Evolutionary conservation across 2,888 invertebrate genomes (phyloP), one percentile per base, ranked within the genome.

Genomic region (Hypomecis punctinalis): DNA sequence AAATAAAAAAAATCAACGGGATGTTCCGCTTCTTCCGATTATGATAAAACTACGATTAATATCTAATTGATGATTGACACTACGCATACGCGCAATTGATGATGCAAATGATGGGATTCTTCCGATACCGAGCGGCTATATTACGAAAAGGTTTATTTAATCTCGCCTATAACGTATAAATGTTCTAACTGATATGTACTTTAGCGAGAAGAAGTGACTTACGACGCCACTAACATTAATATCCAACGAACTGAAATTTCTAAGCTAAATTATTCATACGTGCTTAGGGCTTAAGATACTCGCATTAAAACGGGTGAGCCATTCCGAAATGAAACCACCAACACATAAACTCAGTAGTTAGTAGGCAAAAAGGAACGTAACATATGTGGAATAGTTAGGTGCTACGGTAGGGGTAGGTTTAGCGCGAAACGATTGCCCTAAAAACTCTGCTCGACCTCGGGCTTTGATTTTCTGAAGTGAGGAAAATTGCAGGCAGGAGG

Each of bases 201-300:
- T 64, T 58, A 59, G 45, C 40, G 63, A 52, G 64, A 57, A 69
- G 45, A 63, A 64, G 63, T 68, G 67, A 64, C 61, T 61, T 61
- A 58, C 53, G 55, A 60, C 63, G 58, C 33, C 52, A 52, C 51
- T 63, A 40, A 55, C 52, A 53, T 63, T 57, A 61, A 66, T 62
- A 47, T 53, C 45, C 23, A 42, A 53, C 46, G 45, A 61, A 23
- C 13, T 9, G 45, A 63, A 47, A 60, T 8, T 45, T 37, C 49
- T 57, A 56, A 48, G 13, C 43, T 58, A 56, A 58, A 52, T 62
- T 53, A 62, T 64, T 55, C 53, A 54, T 23, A 36, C 49, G 9
- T 49, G n/a, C n/a, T n/a, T 40, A 51, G 5, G 35, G 1, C 13
- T 40, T 40, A 9, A 10, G 10, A n/a, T n/a, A 33, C 57, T 48